These are phyloP conservation scores for Orchestes rusci DNA, from an alignment of 2,888 invertebrate species.

Conservation along the genomic window DNA sequence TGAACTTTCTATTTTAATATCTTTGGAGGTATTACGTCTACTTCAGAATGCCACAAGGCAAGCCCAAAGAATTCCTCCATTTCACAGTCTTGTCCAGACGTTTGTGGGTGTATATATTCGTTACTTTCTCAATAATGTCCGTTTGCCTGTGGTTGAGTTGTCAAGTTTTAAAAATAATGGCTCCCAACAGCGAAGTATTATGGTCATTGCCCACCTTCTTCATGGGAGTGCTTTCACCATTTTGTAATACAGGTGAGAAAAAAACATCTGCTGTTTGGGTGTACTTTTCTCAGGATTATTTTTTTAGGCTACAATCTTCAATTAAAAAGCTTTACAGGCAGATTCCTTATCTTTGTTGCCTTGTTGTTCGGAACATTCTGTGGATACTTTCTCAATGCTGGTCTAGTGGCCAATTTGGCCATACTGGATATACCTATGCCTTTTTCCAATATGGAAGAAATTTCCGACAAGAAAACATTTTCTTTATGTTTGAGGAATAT, in stretches of 20 bases:
- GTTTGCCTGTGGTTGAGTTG: constrained; percentile 34
- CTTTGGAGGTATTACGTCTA: constrained; percentile 41
- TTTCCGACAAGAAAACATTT: constrained; percentile 36
- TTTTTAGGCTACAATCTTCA: constrained; percentile 37
- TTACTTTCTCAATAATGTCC: constrained; percentile 31
- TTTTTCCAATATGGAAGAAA: constrained; percentile 39
- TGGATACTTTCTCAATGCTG: constrained; percentile 38
- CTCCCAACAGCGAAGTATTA: constrained; percentile 8
- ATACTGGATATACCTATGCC: constrained; percentile 38
- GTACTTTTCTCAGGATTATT: constrained; percentile 3
- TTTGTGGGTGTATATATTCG: constrained; percentile 34
- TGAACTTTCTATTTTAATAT: no score
- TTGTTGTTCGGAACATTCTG: constrained; percentile 37
- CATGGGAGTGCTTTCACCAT: constrained; percentile 35
- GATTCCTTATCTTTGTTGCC: constrained; percentile 35
- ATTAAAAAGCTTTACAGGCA: constrained; percentile 33
- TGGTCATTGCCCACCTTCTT: constrained; percentile 36
- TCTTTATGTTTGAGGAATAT: constrained; percentile 43
- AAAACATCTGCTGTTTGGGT: background rate
- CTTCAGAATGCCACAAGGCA: constrained; percentile 33
- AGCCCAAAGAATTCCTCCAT: constrained; percentile 35
- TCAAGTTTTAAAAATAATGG: constrained; percentile 28
- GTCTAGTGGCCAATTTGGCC: constrained; percentile 43
- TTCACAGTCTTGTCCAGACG: constrained; percentile 33
- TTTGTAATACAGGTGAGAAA: constrained; percentile 39